These are phyloP conservation scores for Myripristis murdjan DNA, from an alignment of 2,797 vertebrate species.

Conservation along the genomic window DNA sequence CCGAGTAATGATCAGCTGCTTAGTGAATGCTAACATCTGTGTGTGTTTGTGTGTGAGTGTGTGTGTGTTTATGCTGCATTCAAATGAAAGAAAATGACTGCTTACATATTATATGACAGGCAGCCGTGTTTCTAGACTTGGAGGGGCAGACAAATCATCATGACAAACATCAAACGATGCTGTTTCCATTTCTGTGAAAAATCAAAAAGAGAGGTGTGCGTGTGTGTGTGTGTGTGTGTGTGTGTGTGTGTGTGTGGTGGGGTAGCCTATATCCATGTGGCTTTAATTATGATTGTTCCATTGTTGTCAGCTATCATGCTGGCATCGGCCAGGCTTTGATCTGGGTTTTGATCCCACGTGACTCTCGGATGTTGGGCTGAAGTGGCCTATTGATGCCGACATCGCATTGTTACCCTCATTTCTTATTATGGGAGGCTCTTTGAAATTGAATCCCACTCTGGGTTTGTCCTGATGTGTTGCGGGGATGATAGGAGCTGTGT, in stretches of 20 bases:
- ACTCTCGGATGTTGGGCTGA: conserved; percentile 71
- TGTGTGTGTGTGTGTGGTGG: conserved; percentile 15
- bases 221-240: conserved; percentile 14
- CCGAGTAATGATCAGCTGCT: conserved; percentile 50
- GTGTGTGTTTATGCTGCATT: conserved; percentile 58
- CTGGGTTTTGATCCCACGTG: conserved; percentile 75
- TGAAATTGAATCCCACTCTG: conserved; percentile 59
- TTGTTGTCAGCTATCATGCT: conserved; percentile 71
- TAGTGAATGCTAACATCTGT: conserved; percentile 42
- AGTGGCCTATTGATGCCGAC: conserved; percentile 74
- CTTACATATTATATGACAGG: conserved; percentile 46
- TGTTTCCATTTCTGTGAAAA: conserved; percentile 57
- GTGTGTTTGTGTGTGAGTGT: no score
- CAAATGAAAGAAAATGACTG: conserved; percentile 33
- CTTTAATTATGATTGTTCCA: conserved; percentile 73
- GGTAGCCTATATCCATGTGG: conserved; percentile 64
- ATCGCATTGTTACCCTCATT: conserved; percentile 63
- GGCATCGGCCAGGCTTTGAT: conserved; percentile 77
- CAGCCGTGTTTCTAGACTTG: conserved; percentile 45
- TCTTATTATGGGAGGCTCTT: conserved; percentile 65
- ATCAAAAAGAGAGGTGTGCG: conserved; percentile 18
- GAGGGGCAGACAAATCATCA: conserved; percentile 53
- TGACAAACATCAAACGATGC: conserved; percentile 70
- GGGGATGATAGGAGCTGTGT: conserved; percentile 41
- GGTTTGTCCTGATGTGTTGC: conserved; percentile 44